Evolutionary conservation across 2,797 vertebrate species (phyloP), one percentile per base, ranked within the genome.

Genomic region (Lutjanus campechanus): DNA sequence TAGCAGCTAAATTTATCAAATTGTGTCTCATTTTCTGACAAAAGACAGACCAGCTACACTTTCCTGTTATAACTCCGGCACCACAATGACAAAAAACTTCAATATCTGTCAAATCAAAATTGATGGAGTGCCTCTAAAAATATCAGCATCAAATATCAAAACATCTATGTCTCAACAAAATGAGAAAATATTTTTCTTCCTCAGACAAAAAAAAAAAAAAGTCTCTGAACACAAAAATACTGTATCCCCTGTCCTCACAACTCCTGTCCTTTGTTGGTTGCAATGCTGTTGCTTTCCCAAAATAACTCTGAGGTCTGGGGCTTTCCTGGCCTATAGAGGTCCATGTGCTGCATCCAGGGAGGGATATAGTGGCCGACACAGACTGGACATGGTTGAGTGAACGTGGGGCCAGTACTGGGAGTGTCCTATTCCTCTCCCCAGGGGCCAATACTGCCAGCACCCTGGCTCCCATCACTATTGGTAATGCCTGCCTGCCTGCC

Each of bases 61-160:
- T 40, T 73, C 36, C 64, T 73, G 59, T 82, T 89, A 82, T 86
- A 73, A 69, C 62, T 82, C 72, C 46, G 64, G 72, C 56, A 12
- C 61, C 50, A 66, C 0, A 25, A 46, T 66, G 83, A 81, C 60
- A 69, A 63, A 83, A 87, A 59, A 61, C 59, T 49, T 70, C 72
- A 77, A 82, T 76, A 76, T 65, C 65, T 83, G 73, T 85, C 85
- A 79, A 78, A 84, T 83, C 46, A 67, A 85, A 87, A 90, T 65
- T 76, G 78, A 92, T 88, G 73, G 67, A 85, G 71, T 46, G 73
- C 40, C 49, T 64, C 76, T 71, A 55, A 61, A 72, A 83, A 87
- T 78, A 84, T 87, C 83, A 76, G 40, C 66, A 59, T 58, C 58
- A 40, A 71, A 84, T 76, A 88, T 88, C 64, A 78, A 84, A 88